Evolutionary conservation across 2,888 invertebrate species (phyloP).

Genomic region (Drosophila incognita): DNA sequence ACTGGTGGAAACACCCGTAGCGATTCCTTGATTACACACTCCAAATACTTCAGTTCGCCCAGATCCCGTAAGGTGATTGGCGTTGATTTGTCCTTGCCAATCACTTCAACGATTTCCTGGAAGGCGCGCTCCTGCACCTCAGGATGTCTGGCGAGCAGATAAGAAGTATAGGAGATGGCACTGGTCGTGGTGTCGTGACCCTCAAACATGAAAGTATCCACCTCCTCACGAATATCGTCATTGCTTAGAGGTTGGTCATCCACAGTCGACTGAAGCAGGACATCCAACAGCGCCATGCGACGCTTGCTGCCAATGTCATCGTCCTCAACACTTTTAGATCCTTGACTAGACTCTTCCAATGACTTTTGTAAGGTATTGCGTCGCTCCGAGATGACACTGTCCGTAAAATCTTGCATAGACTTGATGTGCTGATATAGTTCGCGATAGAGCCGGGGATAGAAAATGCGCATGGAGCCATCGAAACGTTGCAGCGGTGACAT

Average conservation of each 20-base stretch:
- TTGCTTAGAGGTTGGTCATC: constrained; percentile 87
- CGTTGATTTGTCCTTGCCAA: constrained; percentile 72
- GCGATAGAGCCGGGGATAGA: constrained; percentile 41
- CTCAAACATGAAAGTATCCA: constrained; percentile 89
- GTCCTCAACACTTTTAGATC: constrained; percentile 33
- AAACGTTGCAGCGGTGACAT: constrained; percentile 66
- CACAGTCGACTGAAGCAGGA: constrained; percentile 87
- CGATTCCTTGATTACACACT: constrained; percentile 89
- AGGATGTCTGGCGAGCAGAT: constrained; percentile 80
- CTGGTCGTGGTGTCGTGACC: constrained; percentile 84
- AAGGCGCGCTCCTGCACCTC: constrained; percentile 77
- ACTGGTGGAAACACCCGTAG: constrained; percentile 89
- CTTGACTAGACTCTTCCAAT: constrained; percentile 40
- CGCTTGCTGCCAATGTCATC: constrained; percentile 86
- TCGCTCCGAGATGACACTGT: constrained; percentile 72
- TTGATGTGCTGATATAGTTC: constrained; percentile 55
- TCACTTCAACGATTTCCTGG: constrained; percentile 76
- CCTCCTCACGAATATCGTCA: constrained; percentile 88
- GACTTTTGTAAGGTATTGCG: constrained; percentile 51
- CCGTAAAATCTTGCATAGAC: constrained; percentile 77
- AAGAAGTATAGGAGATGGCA: constrained; percentile 79
- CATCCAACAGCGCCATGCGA: constrained; percentile 88
- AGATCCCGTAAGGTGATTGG: constrained; percentile 71
- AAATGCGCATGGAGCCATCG: constrained; percentile 83
- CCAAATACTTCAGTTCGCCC: constrained; percentile 85